Conservation (phyloP, 2,888 invertebrate genomes). For the Plusia festucae region DNA sequence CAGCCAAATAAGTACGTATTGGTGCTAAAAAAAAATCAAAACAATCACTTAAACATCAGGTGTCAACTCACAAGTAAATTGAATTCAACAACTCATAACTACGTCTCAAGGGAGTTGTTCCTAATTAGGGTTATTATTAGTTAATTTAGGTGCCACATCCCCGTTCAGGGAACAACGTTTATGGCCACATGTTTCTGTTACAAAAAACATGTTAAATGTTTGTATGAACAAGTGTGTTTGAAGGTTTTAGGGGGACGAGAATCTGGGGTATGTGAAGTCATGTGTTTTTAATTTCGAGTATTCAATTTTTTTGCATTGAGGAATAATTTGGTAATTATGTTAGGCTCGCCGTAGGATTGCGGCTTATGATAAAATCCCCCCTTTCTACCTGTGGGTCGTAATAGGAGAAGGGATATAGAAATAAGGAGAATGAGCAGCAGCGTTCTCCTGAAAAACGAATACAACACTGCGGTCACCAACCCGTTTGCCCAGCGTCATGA, state of each 20-base stretch:
- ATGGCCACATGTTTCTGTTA: slow-evolving; percentile 22
- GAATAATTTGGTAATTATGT: no score
- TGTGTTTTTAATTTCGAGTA: not conserved
- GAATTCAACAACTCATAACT: not conserved
- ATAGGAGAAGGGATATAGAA: no score
- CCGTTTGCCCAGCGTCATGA: no score
- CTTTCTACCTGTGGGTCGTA: no score
- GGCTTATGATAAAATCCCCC: no score
- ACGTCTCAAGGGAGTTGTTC: slow-evolving; percentile 20
- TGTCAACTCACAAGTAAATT: not conserved
- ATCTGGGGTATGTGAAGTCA: not conserved
- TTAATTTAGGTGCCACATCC: slow-evolving; percentile 45
- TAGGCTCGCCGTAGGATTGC: no score
- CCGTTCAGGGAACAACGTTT: slow-evolving; percentile 16
- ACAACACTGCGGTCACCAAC: no score
- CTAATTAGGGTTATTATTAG: slow-evolving; percentile 29
- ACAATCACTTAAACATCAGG: not conserved
- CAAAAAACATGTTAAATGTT: slow-evolving; percentile 45
- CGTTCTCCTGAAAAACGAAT: no score
- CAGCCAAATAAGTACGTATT: not conserved
- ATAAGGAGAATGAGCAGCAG: no score
- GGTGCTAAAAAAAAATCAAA: not conserved
- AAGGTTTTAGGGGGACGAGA: not conserved
- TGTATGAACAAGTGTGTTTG: slow-evolving; percentile 6
- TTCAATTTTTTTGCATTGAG: not conserved